These are phyloP conservation scores for Aricia artaxerxes DNA, from an alignment of 2,888 invertebrate species.

Conservation along the genomic window DNA sequence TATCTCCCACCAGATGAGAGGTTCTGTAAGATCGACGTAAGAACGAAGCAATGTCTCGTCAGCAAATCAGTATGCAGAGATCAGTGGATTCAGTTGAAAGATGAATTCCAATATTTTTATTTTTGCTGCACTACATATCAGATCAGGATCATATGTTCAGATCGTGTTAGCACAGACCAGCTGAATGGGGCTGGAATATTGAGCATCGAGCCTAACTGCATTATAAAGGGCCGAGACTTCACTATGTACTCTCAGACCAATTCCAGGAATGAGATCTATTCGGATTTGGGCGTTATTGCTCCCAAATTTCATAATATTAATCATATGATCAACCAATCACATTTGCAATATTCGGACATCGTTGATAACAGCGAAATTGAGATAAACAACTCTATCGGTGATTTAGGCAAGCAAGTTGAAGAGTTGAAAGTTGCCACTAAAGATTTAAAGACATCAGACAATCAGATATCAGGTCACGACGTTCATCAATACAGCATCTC, in stretches of 20 bases:
- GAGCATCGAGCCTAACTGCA: too few species aligned
- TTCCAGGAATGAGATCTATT: neutral
- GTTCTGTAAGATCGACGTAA: neutral
- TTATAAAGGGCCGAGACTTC: too few species aligned
- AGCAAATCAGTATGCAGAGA: conserved; percentile 2
- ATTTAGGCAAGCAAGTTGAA: conserved; percentile 7
- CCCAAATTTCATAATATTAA: conserved; percentile 2
- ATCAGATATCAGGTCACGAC: too few species aligned
- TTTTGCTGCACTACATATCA: neutral
- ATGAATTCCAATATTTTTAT: conserved; percentile 5
- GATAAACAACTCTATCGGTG: neutral
- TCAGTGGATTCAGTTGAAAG: neutral
- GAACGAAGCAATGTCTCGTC: neutral
- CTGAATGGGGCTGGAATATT: too few species aligned
- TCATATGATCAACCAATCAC: neutral
- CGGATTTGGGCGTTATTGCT: neutral
- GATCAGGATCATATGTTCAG: too few species aligned
- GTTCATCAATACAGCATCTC: too few species aligned
- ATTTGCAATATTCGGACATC: neutral
- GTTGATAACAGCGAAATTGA: neutral
- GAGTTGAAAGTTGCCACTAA: conserved; percentile 8
- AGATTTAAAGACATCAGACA: conserved; percentile 10
- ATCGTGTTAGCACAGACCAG: too few species aligned
- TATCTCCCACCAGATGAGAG: too few species aligned
- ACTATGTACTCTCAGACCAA: too few species aligned